Evolutionary conservation across 2,888 invertebrate species (phyloP), one percentile per base, ranked within the genome.

Genomic region (Magallana nippona): DNA sequence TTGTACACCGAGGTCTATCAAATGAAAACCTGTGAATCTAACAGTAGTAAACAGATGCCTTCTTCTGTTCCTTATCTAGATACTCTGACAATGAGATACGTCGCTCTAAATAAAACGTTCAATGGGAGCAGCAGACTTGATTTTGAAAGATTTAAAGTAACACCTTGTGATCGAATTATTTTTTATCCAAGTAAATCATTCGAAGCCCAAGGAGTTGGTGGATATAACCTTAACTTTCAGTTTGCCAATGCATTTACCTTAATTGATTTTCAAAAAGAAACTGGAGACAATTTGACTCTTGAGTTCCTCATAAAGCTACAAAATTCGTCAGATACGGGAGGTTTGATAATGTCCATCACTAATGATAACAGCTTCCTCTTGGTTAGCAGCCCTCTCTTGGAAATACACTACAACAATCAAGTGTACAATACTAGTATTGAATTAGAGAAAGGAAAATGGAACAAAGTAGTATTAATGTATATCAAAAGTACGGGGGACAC

Each of bases 391-490:
- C 80, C 84, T 11, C 62, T 86, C n/a, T 17, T 90, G 22, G 85
- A 87, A 60, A 83, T 89, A n/a, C 85, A 88, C 22, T 84, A 63
- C n/a, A 44, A 84, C 57, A 84, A 84, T 78, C 79, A 83, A 10
- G 79, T 85, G 1, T 79, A 83, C 15, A 81, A 88, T 55, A 87
- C 90, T 11, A 84, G 84, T 32, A 55, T 90, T 1, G 81, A 58
- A 10, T 85, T 91, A 19, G 87, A 89, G 77, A 56, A 77, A 78
- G 85, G 82, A n/a, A 62, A 83, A 22, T 91, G 91, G 91, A 91
- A 89, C 86, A 91, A 90, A 80, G 81, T 91, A 5, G 85, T 89
- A 10, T 71, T 91, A 10, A 87, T 88, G 17, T 91, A 91, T 71
- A 83, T 87, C 56, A 87, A 84, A 55, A 56, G 60, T 5, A 81